phyloP scores from a whole-genome alignment of 2,888 invertebrate genomes.

The Unio delphinus region DNA sequence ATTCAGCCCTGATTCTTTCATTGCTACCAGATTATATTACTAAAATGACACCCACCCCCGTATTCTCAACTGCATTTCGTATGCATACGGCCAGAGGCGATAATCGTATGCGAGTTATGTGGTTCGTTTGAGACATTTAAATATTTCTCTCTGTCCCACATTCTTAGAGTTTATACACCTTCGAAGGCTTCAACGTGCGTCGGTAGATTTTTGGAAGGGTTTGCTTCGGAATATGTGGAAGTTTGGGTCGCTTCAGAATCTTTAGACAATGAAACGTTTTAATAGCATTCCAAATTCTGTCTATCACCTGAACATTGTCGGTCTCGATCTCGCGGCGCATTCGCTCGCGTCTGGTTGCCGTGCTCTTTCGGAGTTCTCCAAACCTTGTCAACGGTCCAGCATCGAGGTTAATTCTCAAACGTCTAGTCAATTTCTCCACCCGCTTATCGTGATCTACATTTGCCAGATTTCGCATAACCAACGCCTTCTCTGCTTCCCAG shows the following conservation, averaged over 20 bases:
- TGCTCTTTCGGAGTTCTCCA: constrained; percentile 30
- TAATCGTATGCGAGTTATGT: no score
- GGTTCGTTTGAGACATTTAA: no score
- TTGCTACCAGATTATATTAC: no score
- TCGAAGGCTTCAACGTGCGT: no score
- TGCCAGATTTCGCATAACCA: constrained; percentile 25
- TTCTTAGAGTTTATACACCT: no score
- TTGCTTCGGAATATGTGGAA: no score
- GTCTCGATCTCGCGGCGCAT: constrained; percentile 24
- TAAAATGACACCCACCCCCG: no score
- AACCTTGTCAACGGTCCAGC: constrained; percentile 24
- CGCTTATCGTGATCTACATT: constrained; percentile 24
- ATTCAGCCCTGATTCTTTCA: no score
- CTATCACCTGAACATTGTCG: constrained; percentile 30
- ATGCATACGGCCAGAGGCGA: no score
- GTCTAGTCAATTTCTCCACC: constrained; percentile 21
- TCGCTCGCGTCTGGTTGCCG: constrained; percentile 23
- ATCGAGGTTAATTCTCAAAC: constrained; percentile 32
- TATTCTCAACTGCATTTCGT: no score
- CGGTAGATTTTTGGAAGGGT: no score
- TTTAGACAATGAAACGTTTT: constrained; percentile 33
- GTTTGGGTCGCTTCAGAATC: constrained; percentile 19
- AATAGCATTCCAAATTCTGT: constrained; percentile 30
- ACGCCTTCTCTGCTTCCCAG: constrained; percentile 32
- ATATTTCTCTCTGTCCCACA: no score